These are phyloP conservation scores for Aurelia sp. DNA, from an alignment of 30 jellyfish, hydroid and myxozoan genomes.

Conservation along the genomic window DNA sequence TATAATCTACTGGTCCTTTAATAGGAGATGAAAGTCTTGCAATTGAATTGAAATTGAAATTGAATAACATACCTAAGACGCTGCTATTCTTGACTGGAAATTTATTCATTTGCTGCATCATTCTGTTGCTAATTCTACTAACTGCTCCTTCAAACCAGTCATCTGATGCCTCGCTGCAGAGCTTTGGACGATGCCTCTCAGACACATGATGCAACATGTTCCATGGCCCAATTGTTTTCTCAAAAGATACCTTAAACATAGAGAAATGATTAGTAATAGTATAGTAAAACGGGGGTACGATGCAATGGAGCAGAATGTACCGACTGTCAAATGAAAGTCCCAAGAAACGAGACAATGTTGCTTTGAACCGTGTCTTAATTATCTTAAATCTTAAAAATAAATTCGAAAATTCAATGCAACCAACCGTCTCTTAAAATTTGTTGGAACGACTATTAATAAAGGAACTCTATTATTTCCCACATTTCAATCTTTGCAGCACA, in stretches of 20 bases:
- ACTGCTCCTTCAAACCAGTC: slow-evolving; percentile 65
- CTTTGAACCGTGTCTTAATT: no score
- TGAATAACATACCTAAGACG: slow-evolving; percentile 9
- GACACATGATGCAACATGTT: slow-evolving; percentile 58
- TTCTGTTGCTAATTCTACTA: slow-evolving; percentile 28
- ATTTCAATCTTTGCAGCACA: no score
- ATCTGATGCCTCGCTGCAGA: slow-evolving; percentile 37
- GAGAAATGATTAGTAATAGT: no score
- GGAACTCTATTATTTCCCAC: no score
- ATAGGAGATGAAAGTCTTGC: neutral
- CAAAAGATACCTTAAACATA: slow-evolving; percentile 36
- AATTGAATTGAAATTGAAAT: neutral
- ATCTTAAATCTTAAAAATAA: no score
- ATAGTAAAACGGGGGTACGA: no score
- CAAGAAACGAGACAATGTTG: no score
- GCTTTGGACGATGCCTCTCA: slow-evolving; percentile 46
- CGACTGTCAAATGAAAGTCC: no score
- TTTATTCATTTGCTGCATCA: slow-evolving; percentile 32
- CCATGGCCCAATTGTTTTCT: slow-evolving; percentile 76
- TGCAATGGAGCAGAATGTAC: no score
- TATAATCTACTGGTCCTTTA: neutral
- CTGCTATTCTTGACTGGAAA: slow-evolving; percentile 44
- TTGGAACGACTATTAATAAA: no score
- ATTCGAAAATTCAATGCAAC: no score
- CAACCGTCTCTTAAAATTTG: no score